These are phyloP conservation scores for Spodoptera litura DNA, from an alignment of 1,140 invertebrate species.

Conservation along the genomic window DNA sequence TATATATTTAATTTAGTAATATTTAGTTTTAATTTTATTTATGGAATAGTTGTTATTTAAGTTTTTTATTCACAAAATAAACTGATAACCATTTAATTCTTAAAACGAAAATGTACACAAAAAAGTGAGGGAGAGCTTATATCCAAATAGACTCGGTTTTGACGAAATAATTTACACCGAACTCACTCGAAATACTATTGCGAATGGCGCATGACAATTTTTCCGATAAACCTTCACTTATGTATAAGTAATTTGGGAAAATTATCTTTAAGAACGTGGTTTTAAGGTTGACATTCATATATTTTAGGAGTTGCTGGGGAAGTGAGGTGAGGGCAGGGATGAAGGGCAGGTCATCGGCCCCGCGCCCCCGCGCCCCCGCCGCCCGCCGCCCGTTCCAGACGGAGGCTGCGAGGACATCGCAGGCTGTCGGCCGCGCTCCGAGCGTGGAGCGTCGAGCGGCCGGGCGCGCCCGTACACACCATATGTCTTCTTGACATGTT, in stretches of 20 bases:
- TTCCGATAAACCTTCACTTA: conserved; percentile 71
- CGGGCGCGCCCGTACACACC: conserved; percentile 53
- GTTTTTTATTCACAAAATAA: too few species aligned
- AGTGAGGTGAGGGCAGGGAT: conserved; percentile 58
- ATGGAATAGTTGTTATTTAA: too few species aligned
- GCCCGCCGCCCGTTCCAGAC: conserved; percentile 9
- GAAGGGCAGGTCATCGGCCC: conserved; percentile 76
- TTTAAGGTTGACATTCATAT: conserved; percentile 70
- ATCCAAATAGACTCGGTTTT: conserved; percentile 29
- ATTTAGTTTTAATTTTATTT: too few species aligned
- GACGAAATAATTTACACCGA: conserved; percentile 73
- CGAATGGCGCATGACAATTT: conserved; percentile 73
- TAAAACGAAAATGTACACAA: neutral
- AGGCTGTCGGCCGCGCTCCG: conserved; percentile 54
- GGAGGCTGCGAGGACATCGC: conserved; percentile 52
- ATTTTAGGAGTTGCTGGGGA: conserved; percentile 52
- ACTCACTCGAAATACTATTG: conserved; percentile 72
- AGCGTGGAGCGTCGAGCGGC: conserved; percentile 51
- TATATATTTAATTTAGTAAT: too few species aligned
- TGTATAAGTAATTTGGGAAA: conserved; percentile 51
- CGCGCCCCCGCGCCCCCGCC: conserved; percentile 54
- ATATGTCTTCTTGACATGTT: conserved; percentile 61
- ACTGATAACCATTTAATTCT: conserved; percentile 26
- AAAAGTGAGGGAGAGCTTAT: conserved; percentile 12
- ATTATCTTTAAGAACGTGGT: conserved; percentile 57